These are phyloP conservation scores for Pelobates cultripes DNA, from an alignment of 2,797 vertebrate species.

Conservation along the genomic window DNA sequence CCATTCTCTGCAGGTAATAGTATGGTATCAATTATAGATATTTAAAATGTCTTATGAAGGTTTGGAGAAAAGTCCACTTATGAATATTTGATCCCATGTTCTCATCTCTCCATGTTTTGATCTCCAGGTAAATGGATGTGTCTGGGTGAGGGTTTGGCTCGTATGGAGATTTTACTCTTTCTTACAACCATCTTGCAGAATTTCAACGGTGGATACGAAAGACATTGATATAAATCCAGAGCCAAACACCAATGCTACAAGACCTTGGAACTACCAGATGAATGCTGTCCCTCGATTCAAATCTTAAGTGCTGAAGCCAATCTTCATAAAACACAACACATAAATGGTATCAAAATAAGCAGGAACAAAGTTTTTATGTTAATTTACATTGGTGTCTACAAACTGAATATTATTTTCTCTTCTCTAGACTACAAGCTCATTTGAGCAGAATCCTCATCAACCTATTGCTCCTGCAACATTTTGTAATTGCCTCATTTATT, in stretches of 20 bases:
- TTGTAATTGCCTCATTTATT: no score
- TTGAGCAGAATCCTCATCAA: no score
- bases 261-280: conserved; percentile 41
- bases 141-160: conserved; percentile 71
- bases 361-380: no score
- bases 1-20: background rate
- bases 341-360: no score
- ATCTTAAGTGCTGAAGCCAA: conserved; percentile 5
- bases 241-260: conserved; percentile 61
- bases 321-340: no score
- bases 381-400: no score
- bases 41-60: background rate
- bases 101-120: conserved; percentile 16
- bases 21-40: background rate
- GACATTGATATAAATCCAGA: conserved; percentile 70
- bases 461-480: no score
- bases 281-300: conserved; percentile 52
- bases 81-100: background rate
- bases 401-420: no score
- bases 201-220: conserved; percentile 65
- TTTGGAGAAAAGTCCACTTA: background rate
- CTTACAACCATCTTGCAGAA: conserved; percentile 59
- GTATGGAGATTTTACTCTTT: conserved; percentile 74
- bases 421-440: no score
- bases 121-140: conserved; percentile 66